These are phyloP conservation scores for Gymnorhina tibicen DNA, from an alignment of 2,113 vertebrate species.

Conservation along the genomic window DNA sequence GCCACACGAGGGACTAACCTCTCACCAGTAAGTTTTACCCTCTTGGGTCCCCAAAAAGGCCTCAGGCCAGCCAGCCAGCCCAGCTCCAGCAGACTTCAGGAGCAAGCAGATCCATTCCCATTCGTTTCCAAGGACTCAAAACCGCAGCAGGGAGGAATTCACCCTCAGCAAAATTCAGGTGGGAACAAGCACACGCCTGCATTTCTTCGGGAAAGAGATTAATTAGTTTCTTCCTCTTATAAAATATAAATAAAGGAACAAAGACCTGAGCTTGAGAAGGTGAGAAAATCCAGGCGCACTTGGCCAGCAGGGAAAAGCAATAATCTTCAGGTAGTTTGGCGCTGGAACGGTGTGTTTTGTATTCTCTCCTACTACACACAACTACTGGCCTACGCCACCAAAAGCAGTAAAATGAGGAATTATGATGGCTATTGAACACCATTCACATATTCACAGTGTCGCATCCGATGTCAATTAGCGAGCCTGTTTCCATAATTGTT, in stretches of 20 bases:
- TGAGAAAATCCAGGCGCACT: neutral
- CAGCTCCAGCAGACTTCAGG: neutral
- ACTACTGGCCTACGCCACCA: neutral
- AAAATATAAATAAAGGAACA: conserved; percentile 12
- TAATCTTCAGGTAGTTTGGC: neutral
- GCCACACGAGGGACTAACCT: neutral
- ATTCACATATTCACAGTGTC: conserved; percentile 1
- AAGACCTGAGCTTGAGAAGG: neutral
- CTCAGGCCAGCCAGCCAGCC: neutral
- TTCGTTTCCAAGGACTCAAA: neutral
- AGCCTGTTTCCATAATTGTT: conserved; percentile 55
- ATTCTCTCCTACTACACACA: neutral
- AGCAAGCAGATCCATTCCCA: neutral
- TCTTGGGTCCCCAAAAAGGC: neutral
- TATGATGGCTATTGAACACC: conserved; percentile 36
- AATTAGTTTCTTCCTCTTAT: conserved; percentile 22
- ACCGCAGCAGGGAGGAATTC: neutral
- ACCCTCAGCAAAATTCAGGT: conserved; percentile 1
- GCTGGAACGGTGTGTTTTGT: accelerated
- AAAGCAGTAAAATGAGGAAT: conserved; percentile 55
- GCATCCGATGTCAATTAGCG: conserved; percentile 42
- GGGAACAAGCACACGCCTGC: neutral
- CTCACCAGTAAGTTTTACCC: neutral
- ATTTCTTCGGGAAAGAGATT: neutral
- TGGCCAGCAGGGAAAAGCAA: neutral